Percentiles rank a stretch among this genome's conserved stretches.
Evolutionary conservation across 2,888 invertebrate species (phyloP).

Genomic region (Merodon equestris): DNA sequence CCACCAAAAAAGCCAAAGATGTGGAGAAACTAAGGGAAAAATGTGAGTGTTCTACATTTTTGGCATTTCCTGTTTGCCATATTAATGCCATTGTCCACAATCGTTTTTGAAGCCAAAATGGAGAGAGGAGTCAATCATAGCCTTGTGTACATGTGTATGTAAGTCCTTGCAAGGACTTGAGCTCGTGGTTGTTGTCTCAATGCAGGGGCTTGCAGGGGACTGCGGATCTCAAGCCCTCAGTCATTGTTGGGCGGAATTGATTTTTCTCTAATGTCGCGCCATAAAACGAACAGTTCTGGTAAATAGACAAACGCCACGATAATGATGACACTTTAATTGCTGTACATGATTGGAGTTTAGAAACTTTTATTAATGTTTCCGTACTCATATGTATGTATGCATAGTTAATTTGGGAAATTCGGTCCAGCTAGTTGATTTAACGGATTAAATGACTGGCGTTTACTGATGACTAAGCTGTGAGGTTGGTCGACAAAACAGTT

Average conservation of each 20-base stretch:
- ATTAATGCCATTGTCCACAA: background rate
- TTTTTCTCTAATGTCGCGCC: slow-evolving; percentile 37
- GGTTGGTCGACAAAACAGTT: too few species aligned
- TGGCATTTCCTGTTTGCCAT: slow-evolving; percentile 21
- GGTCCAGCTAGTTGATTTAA: slow-evolving; percentile 30
- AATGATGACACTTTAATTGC: slow-evolving; percentile 51
- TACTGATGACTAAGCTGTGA: background rate
- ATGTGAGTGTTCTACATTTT: slow-evolving; percentile 49
- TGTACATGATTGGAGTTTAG: slow-evolving; percentile 50
- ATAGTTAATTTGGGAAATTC: slow-evolving; percentile 28
- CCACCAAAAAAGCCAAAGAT: background rate
- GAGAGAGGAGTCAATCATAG: too few species aligned
- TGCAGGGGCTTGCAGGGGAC: slow-evolving; percentile 29
- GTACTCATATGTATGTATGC: background rate
- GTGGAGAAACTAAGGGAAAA: slow-evolving; percentile 11
- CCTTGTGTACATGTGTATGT: too few species aligned
- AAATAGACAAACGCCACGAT: too few species aligned
- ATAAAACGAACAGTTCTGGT: too few species aligned
- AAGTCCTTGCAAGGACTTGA: too few species aligned
- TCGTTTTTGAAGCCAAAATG: too few species aligned
- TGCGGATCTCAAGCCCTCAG: slow-evolving; percentile 13
- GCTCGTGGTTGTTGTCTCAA: too few species aligned
- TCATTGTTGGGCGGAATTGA: slow-evolving; percentile 44
- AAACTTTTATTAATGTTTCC: background rate
- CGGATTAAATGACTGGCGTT: slow-evolving; percentile 9